Evolutionary conservation across 2,888 invertebrate species (phyloP).

Genomic region (Taenaris catops): DNA sequence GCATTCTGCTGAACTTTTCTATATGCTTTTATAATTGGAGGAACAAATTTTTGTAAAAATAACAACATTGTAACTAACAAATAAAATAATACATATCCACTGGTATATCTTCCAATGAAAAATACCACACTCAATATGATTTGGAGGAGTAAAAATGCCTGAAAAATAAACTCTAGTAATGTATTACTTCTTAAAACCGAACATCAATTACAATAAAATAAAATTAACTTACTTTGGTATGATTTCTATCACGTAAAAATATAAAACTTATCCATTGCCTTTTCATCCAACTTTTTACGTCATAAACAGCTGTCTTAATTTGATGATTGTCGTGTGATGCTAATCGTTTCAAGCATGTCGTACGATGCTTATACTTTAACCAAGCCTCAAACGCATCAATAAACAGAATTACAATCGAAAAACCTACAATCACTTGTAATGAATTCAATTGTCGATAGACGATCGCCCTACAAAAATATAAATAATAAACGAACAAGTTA

Average conservation of each 20-base stretch:
- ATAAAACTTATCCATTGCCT: conserved; percentile 47
- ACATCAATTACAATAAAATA: no score
- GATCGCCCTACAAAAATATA: conserved; percentile 51
- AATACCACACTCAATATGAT: conserved; percentile 48
- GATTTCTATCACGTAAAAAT: conserved; percentile 56
- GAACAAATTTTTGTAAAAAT: conserved; percentile 46
- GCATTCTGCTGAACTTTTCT: conserved; percentile 58
- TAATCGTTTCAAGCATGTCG: conserved; percentile 52
- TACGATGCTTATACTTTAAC: conserved; percentile 67
- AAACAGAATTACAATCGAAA: conserved; percentile 37
- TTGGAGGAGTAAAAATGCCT: conserved; percentile 64
- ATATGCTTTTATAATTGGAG: conserved; percentile 41
- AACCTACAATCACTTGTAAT: conserved; percentile 45
- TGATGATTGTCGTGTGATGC: conserved; percentile 39
- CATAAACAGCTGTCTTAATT: conserved; percentile 32
- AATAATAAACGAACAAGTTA: no score
- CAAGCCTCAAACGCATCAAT: conserved; percentile 64
- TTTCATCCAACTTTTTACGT: conserved; percentile 37
- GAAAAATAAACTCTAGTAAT: conserved; percentile 39
- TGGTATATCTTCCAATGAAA: conserved; percentile 51
- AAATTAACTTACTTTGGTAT: conserved; percentile 59
- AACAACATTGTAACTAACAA: conserved; percentile 44
- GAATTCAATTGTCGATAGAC: conserved; percentile 49
- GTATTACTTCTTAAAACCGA: no score
- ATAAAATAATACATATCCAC: conserved; percentile 56